Percentiles rank a stretch among this genome's conserved stretches.
These are phyloP conservation scores for Acinonyx jubatus DNA, from an alignment of 2,113 vertebrate species.

Conservation along the genomic window DNA sequence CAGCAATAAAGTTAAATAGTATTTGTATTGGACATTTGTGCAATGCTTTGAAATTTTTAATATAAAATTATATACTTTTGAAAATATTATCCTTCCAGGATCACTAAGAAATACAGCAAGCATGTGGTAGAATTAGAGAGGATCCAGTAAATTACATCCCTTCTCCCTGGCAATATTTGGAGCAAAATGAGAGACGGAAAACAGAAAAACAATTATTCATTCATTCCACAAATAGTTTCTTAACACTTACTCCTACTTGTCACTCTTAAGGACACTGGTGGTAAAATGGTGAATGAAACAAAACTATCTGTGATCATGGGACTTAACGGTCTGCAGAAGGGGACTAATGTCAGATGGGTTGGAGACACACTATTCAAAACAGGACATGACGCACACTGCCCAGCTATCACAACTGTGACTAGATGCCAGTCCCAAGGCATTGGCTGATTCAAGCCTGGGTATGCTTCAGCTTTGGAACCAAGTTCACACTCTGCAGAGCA, in stretches of 20 bases:
- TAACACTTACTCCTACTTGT: not conserved
- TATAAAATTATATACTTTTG: not conserved
- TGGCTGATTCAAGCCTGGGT: not conserved
- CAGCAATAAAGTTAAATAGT: not conserved
- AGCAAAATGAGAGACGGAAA: not conserved
- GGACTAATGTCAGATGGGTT: not conserved
- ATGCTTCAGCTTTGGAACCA: not conserved
- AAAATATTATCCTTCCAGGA: not conserved
- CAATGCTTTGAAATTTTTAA: not conserved
- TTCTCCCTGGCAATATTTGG: not conserved
- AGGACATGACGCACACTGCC: accelerated
- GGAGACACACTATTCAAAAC: not conserved
- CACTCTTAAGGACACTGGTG: not conserved
- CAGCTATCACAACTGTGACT: not conserved
- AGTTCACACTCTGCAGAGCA: not conserved
- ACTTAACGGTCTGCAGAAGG: accelerated
- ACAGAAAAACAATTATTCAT: not conserved
- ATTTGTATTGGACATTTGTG: not conserved
- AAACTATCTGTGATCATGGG: not conserved
- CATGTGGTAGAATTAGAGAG: not conserved
- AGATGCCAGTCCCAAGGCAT: too few relatives aligned
- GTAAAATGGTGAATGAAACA: not conserved
- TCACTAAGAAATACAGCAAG: not conserved
- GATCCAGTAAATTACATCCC: not conserved
- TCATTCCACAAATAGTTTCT: not conserved